A percentile compares a stretch with the other conserved stretches of the same genome.
These are phyloP conservation scores for Trematomus loennbergii DNA, from an alignment of 2,113 vertebrate genomes.

Conservation along the genomic window DNA sequence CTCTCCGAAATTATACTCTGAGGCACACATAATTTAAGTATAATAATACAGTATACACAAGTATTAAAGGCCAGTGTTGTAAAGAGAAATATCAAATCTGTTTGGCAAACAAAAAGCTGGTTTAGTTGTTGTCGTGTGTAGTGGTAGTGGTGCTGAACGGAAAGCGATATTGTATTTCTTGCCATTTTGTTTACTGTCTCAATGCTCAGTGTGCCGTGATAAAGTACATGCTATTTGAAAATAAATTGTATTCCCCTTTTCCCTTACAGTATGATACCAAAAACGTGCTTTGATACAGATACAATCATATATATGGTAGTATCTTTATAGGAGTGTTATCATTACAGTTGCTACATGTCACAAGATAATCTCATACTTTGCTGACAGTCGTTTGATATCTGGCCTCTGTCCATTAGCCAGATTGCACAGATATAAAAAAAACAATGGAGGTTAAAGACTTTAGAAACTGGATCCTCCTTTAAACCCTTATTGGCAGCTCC, in stretches of 20 bases:
- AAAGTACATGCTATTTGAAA: too few species aligned
- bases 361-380: not conserved
- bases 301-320: not conserved
- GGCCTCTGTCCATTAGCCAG: slow-evolving; percentile 18
- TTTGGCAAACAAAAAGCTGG: not conserved
- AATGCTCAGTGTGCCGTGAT: not conserved
- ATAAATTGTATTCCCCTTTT: not conserved
- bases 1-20: not conserved
- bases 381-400: slow-evolving; percentile 15
- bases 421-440: slow-evolving; percentile 44
- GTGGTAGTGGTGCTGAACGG: not conserved
- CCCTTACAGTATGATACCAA: not conserved
- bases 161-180: not conserved
- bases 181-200: not conserved
- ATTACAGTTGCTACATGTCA: not conserved
- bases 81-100: not conserved
- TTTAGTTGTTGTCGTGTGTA: not conserved
- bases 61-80: not conserved
- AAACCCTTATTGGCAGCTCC: slow-evolving; percentile 45
- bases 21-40: not conserved
- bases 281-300: not conserved
- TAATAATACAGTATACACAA: not conserved
- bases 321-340: not conserved
- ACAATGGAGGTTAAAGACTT: slow-evolving; percentile 47
- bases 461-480: slow-evolving; percentile 53